Evolutionary conservation across 2,888 invertebrate genomes (phyloP).

Genomic region (Pseudococcus viburni): DNA sequence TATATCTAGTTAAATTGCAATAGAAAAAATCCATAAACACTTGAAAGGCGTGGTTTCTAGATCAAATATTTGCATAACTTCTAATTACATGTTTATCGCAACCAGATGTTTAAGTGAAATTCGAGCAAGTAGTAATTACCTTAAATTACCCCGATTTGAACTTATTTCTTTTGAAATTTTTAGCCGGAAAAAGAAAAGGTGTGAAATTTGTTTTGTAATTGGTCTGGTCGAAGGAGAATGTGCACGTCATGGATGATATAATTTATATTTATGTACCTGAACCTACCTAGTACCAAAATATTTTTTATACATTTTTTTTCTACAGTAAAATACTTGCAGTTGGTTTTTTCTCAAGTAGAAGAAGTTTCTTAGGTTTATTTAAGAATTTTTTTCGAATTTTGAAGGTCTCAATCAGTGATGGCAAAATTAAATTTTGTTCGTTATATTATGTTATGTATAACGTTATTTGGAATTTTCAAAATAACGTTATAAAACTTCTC

Average conservation of each 20-base stretch:
- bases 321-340: too few species aligned
- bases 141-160: background rate
- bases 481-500: too few species aligned
- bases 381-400: too few species aligned
- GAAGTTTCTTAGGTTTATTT: too few species aligned
- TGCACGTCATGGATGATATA: background rate
- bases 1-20: conserved; percentile 6
- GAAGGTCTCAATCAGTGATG: too few species aligned
- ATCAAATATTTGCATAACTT: conserved; percentile 52
- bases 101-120: conserved; percentile 38
- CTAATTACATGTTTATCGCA: conserved; percentile 38
- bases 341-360: too few species aligned
- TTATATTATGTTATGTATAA: too few species aligned
- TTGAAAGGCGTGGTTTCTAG: conserved; percentile 53
- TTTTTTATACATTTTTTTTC: too few species aligned
- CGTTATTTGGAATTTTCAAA: too few species aligned
- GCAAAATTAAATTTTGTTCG: too few species aligned
- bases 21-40: conserved; percentile 41
- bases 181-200: conserved; percentile 7
- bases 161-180: conserved; percentile 26
- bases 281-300: too few species aligned
- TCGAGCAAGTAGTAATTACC: background rate
- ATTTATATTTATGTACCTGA: too few species aligned
- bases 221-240: background rate
- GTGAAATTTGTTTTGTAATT: conserved; percentile 2